phyloP scores from a whole-genome alignment of 2,888 invertebrate genomes.

The Mimas tiliae region DNA sequence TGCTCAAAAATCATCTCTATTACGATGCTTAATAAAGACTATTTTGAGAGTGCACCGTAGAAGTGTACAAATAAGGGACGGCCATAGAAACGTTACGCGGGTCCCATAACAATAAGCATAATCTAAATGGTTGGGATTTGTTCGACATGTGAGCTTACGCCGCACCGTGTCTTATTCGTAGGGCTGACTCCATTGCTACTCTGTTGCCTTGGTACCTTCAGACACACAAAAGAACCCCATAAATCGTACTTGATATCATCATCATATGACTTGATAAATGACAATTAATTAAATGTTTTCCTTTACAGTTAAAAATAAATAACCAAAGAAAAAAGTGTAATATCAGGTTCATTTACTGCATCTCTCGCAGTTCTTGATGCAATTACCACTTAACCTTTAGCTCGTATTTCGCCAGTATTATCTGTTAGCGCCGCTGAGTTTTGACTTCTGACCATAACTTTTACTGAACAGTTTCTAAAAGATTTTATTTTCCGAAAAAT shows the following conservation, averaged over 20 bases:
- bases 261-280: too few species aligned
- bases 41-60: neutral
- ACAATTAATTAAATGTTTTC: neutral
- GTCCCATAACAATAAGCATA: constrained; percentile 67
- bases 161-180: constrained; percentile 34
- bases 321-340: neutral
- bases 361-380: neutral
- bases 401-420: constrained; percentile 15
- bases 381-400: constrained; percentile 10
- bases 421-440: constrained; percentile 1
- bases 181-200: constrained; percentile 41
- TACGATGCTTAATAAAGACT: neutral
- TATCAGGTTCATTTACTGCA: neutral
- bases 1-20: neutral
- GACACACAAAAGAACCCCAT: neutral
- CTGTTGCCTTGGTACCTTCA: constrained; percentile 42
- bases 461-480: neutral
- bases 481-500: neutral
- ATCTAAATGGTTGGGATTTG: constrained; percentile 64
- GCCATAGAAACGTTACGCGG: constrained; percentile 48
- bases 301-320: neutral
- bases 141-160: constrained; percentile 54
- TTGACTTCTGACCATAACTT: constrained; percentile 18
- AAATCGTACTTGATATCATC: too few species aligned
- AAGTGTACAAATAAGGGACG: constrained; percentile 49